A percentile compares a stretch with the other conserved stretches of the same genome.
Evolutionary conservation across 2,888 invertebrate species (phyloP).

Genomic region (Drosophila percnosoma): DNA sequence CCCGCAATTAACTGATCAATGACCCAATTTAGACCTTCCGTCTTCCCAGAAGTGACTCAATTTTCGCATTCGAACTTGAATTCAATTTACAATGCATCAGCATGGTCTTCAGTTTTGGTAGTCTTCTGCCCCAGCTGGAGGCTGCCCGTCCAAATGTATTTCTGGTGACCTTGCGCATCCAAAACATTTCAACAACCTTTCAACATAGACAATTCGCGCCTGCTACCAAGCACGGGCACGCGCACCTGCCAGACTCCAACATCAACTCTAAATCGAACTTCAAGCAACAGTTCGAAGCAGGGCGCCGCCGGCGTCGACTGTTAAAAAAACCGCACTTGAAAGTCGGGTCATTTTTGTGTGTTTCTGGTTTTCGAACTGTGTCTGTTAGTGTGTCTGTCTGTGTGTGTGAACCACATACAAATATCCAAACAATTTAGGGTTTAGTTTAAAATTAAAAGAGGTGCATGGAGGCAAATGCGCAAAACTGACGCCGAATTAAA

Average conservation of each 20-base stretch:
- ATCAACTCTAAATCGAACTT: conserved; percentile 3
- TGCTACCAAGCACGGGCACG: conserved; percentile 51
- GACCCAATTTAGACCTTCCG: not conserved
- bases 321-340: conserved; percentile 36
- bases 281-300: conserved; percentile 15
- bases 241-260: conserved; percentile 48
- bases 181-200: conserved; percentile 66
- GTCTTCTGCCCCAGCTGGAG: conserved; percentile 33
- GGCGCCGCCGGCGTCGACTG: conserved; percentile 32
- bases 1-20: conserved; percentile 9
- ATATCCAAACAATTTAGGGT: conserved; percentile 51
- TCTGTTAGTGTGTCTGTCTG: not conserved
- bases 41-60: not conserved
- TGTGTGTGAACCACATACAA: conserved; percentile 33
- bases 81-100: conserved; percentile 54
- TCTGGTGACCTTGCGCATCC: conserved; percentile 68
- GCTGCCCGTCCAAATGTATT: conserved; percentile 28
- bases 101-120: conserved; percentile 37
- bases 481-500: conserved; percentile 71
- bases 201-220: conserved; percentile 53
- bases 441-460: conserved; percentile 37
- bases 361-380: conserved; percentile 7
- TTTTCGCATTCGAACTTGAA: not conserved
- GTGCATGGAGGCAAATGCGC: conserved; percentile 44
- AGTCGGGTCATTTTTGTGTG: conserved; percentile 29